phyloP scores from a whole-genome alignment of 2,888 invertebrate genomes.

The Herminia tarsipennalis region DNA sequence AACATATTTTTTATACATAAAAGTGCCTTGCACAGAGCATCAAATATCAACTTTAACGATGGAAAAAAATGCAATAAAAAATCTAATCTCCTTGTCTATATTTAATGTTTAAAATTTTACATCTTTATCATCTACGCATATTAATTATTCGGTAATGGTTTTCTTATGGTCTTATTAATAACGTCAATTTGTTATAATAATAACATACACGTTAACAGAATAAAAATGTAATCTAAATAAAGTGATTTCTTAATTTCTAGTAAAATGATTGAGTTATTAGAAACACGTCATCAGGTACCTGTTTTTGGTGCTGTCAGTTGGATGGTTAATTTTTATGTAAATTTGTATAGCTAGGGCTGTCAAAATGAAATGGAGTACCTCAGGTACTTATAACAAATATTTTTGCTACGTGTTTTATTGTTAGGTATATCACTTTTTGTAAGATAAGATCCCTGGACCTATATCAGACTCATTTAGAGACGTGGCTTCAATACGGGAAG shows the following conservation, averaged over 20 bases:
- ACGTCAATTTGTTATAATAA: conserved; percentile 23
- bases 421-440: no score
- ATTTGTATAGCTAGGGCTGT: conserved; percentile 23
- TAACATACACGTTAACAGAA: conserved; percentile 13
- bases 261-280: conserved; percentile 38
- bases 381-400: no score
- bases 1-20: conserved; percentile 1
- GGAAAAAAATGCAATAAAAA: background rate
- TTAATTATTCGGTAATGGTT: conserved; percentile 9
- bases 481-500: no score
- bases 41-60: background rate
- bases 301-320: conserved; percentile 11
- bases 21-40: background rate
- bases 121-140: background rate
- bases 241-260: conserved; percentile 17
- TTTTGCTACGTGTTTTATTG: no score
- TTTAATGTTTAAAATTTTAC: background rate
- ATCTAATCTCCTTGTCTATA: background rate
- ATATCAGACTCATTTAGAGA: no score
- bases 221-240: conserved; percentile 18
- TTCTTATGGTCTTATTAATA: conserved; percentile 14
- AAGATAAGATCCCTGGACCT: no score
- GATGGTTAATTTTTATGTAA: conserved; percentile 7
- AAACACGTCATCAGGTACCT: conserved; percentile 20
- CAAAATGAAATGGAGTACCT: no score